Evolutionary conservation across 2,797 vertebrate species (phyloP), one percentile per base, ranked within the genome.

Genomic region (Babyrousa celebensis): DNA sequence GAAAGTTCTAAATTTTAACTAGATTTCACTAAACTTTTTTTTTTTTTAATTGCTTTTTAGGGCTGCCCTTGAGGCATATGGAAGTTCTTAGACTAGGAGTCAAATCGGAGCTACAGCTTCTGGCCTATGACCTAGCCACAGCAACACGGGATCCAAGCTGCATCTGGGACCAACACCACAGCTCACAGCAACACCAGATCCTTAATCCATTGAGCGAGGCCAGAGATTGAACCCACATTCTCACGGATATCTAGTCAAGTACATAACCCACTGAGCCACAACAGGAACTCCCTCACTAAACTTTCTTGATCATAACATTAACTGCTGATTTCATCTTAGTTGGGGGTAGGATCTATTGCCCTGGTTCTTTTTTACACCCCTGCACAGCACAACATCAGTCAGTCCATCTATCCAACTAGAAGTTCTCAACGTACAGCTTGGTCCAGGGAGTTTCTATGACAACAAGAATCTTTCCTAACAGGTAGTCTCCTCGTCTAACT

Each of bases 1-100:
- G 48, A 60, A 85, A 91, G 9, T 79, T 85, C 65, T 68, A 94
- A 11, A 58, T 7, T 52, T 82, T 60, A 86, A 85, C 15, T 10
- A 62, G 25, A 84, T 78, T 84, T 63, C 65, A 92, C 12, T 72
- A 94, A 93, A 63, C 5, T 52, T 78, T 23, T 36, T 75, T 85
- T 85, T 36, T 36, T 36, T 48, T 7, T 7, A 48, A 48, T 48
- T 48, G 43, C 43, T 48, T 48, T 48, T 48, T 48, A 48, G 43
- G 43, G 43, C 43, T 48, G 6, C 43, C 6, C 43, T 10, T 6
- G 6, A 48, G 43, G 43, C 43, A 48, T 48, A 48, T 48, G 43
- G 43, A 48, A 48, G 43, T 48, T 48, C 43, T 5, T 10, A 48
- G 43, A 10, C 43, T 48, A 48, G 43, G 43, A 10, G 43, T 48